Conservation (phyloP, 1,140 invertebrate species). For the Colletes latitarsis region DNA sequence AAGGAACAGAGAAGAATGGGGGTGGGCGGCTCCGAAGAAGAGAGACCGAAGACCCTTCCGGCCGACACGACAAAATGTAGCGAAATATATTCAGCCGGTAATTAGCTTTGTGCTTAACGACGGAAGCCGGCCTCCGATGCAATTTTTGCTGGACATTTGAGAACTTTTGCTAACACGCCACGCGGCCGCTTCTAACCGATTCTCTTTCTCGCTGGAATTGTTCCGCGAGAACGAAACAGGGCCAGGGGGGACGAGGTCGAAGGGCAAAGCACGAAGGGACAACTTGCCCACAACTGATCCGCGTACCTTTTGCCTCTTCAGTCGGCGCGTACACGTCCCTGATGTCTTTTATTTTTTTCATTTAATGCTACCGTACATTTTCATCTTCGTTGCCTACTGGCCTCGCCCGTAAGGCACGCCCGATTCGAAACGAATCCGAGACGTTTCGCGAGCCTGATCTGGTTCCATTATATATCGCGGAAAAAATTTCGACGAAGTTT, state of each 20-base stretch:
- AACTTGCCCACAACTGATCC: conserved; percentile 19
- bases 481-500: background rate
- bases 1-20: conserved; percentile 14
- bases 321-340: background rate
- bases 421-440: conserved; percentile 1
- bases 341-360: too few relatives aligned
- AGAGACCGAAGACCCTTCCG: conserved; percentile 48
- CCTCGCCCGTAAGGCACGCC: background rate
- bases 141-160: conserved; percentile 61
- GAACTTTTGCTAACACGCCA: conserved; percentile 57
- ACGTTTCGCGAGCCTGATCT: background rate
- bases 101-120: conserved; percentile 66
- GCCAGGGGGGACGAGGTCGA: background rate
- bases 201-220: conserved; percentile 40
- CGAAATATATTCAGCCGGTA: conserved; percentile 63
- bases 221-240: conserved; percentile 39
- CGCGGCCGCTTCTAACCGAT: conserved; percentile 31
- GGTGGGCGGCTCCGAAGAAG: background rate
- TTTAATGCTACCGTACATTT: background rate
- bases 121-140: conserved; percentile 49
- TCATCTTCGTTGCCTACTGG: background rate
- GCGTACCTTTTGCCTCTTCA: conserved; percentile 6
- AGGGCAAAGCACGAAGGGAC: conserved; percentile 4
- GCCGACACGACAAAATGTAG: conserved; percentile 59
- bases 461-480: background rate